phyloP scores from a whole-genome alignment of 2,888 invertebrate genomes.

The Ophraella communa region DNA sequence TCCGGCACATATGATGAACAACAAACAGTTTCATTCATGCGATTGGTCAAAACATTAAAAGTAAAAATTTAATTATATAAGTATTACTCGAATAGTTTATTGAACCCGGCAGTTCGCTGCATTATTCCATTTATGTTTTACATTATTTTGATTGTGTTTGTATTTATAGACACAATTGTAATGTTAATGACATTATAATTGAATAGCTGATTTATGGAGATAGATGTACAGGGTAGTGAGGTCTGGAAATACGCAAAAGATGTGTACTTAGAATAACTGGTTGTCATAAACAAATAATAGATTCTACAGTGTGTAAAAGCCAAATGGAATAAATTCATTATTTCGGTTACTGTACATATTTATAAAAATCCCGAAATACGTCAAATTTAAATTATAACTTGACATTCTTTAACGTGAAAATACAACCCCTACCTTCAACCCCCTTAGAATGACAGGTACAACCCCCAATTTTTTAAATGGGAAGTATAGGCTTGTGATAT shows the following conservation, averaged over 20 bases:
- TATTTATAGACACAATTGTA: conserved; percentile 1
- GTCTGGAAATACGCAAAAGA: too few relatives aligned
- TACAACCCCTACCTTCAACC: too few relatives aligned
- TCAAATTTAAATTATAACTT: too few relatives aligned
- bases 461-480: too few relatives aligned
- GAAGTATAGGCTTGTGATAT: too few relatives aligned
- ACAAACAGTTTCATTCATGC: not conserved
- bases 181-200: conserved; percentile 2
- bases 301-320: too few relatives aligned
- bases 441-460: too few relatives aligned
- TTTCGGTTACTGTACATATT: too few relatives aligned
- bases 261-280: not conserved
- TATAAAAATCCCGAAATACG: too few relatives aligned
- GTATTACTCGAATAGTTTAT: not conserved
- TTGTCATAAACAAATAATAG: not conserved
- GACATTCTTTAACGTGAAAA: too few relatives aligned
- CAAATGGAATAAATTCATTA: too few relatives aligned
- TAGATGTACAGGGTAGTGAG: not conserved
- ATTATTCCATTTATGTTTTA: not conserved
- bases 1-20: not conserved
- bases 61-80: conserved; percentile 5
- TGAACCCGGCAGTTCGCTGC: conserved; percentile 1
- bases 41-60: not conserved
- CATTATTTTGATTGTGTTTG: conserved; percentile 1
- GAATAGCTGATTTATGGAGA: not conserved